phyloP scores from a whole-genome alignment of 2,888 invertebrate genomes.

The Corythucha ciliata region DNA sequence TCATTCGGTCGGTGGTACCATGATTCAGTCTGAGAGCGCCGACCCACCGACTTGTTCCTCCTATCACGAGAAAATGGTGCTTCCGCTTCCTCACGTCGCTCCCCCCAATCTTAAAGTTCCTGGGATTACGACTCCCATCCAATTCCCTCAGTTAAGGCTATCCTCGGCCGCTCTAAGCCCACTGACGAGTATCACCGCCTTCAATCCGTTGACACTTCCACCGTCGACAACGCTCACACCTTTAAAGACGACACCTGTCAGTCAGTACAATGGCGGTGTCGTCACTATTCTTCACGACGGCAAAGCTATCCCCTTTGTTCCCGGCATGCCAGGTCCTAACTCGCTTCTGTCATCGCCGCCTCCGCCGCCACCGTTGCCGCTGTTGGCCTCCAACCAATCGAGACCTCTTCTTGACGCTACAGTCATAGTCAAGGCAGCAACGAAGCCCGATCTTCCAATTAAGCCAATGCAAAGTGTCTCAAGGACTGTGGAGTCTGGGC shows the following conservation, averaged over 20 bases:
- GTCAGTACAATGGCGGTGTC: conserved; percentile 46
- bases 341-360: conserved; percentile 45
- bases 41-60: not conserved
- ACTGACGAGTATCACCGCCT: conserved; percentile 32
- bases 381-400: too few relatives aligned
- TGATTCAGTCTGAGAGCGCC: conserved; percentile 41
- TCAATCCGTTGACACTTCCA: conserved; percentile 33
- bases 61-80: conserved; percentile 48
- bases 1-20: conserved; percentile 58
- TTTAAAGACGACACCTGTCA: conserved; percentile 32
- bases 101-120: conserved; percentile 48
- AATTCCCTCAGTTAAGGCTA: conserved; percentile 30
- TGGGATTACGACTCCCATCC: conserved; percentile 42
- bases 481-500: conserved; percentile 18
- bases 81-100: conserved; percentile 48
- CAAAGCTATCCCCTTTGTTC: conserved; percentile 73
- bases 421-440: too few relatives aligned
- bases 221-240: conserved; percentile 33
- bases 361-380: conserved; percentile 8
- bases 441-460: too few relatives aligned
- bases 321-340: conserved; percentile 77
- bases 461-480: too few relatives aligned
- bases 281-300: conserved; percentile 58
- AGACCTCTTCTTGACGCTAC: too few relatives aligned
- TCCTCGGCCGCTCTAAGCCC: conserved; percentile 32